Conservation (phyloP, 2,888 invertebrate species). For the Drosophila parthenogenetica region DNA sequence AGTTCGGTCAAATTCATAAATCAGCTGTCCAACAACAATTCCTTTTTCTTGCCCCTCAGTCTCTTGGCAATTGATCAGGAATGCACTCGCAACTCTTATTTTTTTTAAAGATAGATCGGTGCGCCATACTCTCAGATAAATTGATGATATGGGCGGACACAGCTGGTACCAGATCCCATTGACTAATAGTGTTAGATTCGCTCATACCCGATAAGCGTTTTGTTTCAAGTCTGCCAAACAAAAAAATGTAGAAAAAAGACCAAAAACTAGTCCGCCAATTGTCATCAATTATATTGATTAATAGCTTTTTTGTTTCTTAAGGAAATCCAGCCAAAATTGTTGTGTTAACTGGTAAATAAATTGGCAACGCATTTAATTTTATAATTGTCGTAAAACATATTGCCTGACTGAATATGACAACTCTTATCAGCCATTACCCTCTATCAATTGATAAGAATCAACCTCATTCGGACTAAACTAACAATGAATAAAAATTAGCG, state of each 20-base stretch:
- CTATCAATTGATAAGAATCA: constrained; percentile 54
- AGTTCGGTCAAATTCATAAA: constrained; percentile 78
- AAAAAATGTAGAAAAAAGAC: background rate
- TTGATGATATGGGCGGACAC: constrained; percentile 70
- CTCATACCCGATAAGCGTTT: constrained; percentile 71
- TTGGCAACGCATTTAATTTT: constrained; percentile 34
- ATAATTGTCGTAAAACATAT: constrained; percentile 30
- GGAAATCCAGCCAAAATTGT: constrained; percentile 17
- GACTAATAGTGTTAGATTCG: constrained; percentile 78
- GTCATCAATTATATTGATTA: constrained; percentile 81
- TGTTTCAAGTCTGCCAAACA: constrained; percentile 57
- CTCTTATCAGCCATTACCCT: constrained; percentile 70
- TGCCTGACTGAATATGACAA: constrained; percentile 32
- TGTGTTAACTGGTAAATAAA: constrained; percentile 24
- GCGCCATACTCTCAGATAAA: constrained; percentile 58
- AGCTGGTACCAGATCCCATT: constrained; percentile 71
- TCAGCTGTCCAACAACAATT: constrained; percentile 54
- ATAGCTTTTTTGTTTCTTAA: constrained; percentile 40
- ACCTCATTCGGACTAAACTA: constrained; percentile 1
- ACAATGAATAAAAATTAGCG: constrained; percentile 5
- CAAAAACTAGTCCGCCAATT: constrained; percentile 62
- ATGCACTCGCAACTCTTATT: constrained; percentile 56
- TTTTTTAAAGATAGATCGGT: constrained; percentile 51
- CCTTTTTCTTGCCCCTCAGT: background rate
- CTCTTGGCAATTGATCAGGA: constrained; percentile 57